Percentiles rank a stretch among this genome's conserved stretches.
Evolutionary conservation across 2,113 vertebrate species (phyloP).

Genomic region (Bos javanicus): DNA sequence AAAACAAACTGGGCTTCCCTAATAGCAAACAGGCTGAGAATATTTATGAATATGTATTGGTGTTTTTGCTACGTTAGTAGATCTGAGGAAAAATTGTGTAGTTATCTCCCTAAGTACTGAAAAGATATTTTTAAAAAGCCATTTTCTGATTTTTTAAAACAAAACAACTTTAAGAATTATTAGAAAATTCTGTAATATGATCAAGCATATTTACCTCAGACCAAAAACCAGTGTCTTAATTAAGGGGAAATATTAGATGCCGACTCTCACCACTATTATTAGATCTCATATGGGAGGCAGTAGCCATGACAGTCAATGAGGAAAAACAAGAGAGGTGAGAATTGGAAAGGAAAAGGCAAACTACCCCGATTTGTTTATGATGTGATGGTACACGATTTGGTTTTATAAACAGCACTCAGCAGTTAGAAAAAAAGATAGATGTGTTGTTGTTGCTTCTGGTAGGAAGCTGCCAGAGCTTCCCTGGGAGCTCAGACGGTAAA

Average conservation of each 20-base stretch:
- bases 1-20: neutral
- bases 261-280: neutral
- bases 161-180: neutral
- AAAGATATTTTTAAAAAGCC: neutral
- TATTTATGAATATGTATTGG: neutral
- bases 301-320: neutral
- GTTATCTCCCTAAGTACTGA: neutral
- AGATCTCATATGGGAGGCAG: neutral
- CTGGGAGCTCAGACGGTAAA: too few species aligned
- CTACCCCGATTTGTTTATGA: neutral
- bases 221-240: neutral
- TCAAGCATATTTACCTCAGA: neutral
- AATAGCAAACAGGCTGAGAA: neutral
- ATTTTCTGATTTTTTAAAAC: neutral
- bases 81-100: neutral
- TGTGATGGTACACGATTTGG: neutral
- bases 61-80: conserved; percentile 3
- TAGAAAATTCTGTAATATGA: neutral
- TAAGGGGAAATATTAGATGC: neutral
- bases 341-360: neutral
- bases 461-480: too few species aligned
- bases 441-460: too few species aligned
- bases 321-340: neutral
- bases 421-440: neutral
- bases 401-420: neutral